Conservation (phyloP, 2,888 invertebrate genomes). For the Tubiluchus corallicola region DNA sequence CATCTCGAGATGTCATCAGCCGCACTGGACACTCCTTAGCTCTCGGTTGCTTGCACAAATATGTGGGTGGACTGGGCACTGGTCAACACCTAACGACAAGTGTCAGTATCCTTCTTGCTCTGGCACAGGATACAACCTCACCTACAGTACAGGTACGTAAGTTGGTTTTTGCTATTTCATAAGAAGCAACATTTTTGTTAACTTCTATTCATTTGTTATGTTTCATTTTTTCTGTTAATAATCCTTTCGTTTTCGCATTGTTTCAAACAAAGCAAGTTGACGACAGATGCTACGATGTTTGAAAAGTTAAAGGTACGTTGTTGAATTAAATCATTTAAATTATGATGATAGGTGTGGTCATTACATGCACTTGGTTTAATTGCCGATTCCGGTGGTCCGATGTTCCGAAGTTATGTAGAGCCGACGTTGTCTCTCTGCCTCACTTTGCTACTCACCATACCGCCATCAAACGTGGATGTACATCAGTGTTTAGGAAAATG, state of each 20-base stretch:
- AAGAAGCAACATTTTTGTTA: too few relatives aligned
- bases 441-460: constrained; percentile 38
- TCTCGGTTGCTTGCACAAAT: constrained; percentile 84
- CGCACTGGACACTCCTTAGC: constrained; percentile 70
- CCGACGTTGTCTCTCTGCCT: constrained; percentile 75
- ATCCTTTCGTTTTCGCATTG: too few relatives aligned
- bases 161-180: constrained; percentile 8
- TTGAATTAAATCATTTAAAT: too few relatives aligned
- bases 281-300: too few relatives aligned
- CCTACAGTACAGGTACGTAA: constrained; percentile 67
- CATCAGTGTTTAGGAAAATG: constrained; percentile 84
- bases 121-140: constrained; percentile 80
- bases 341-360: constrained; percentile 86
- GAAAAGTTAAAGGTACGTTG: too few relatives aligned
- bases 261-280: too few relatives aligned
- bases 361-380: constrained; percentile 83
- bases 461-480: constrained; percentile 17
- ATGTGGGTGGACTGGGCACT: constrained; percentile 86
- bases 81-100: constrained; percentile 84
- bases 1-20: constrained; percentile 65
- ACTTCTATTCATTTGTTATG: too few relatives aligned
- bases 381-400: constrained; percentile 93
- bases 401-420: constrained; percentile 94
- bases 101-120: constrained; percentile 75
- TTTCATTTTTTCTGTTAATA: too few relatives aligned